Conservation (phyloP, 1,140 invertebrate species). For the Anoplophora glabripennis region DNA sequence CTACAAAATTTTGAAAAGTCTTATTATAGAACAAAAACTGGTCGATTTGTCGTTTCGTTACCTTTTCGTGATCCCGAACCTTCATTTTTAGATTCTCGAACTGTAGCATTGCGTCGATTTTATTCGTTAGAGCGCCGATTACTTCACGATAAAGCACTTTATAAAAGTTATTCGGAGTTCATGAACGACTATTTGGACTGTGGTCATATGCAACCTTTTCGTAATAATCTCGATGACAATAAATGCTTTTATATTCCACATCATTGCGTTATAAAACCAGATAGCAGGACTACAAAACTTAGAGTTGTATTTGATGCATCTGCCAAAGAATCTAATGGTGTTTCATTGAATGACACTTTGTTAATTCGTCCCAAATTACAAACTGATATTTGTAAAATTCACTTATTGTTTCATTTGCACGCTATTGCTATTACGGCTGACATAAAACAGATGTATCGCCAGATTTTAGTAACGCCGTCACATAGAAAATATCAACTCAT, state of each 20-base stretch:
- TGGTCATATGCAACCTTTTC: no score
- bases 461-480: conserved; percentile 42
- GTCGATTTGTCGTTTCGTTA: no score
- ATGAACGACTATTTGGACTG: no score
- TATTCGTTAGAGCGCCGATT: no score
- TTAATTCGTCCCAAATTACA: conserved; percentile 31
- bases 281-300: neutral
- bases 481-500: conserved; percentile 23
- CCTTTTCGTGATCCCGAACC: no score
- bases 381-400: conserved; percentile 32
- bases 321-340: neutral
- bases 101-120: no score
- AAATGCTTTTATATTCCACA: neutral
- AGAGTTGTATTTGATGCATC: conserved; percentile 2
- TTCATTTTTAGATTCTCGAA: no score
- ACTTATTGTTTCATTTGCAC: conserved; percentile 47
- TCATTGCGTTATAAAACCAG: neutral
- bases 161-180: no score
- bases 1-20: no score
- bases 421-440: conserved; percentile 44
- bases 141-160: no score
- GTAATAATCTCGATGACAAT: no score
- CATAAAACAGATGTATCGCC: conserved; percentile 47
- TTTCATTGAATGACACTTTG: conserved; percentile 36
- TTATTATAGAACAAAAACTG: no score